Conservation (phyloP, 2,113 vertebrate genomes). For the Caranx ignobilis region DNA sequence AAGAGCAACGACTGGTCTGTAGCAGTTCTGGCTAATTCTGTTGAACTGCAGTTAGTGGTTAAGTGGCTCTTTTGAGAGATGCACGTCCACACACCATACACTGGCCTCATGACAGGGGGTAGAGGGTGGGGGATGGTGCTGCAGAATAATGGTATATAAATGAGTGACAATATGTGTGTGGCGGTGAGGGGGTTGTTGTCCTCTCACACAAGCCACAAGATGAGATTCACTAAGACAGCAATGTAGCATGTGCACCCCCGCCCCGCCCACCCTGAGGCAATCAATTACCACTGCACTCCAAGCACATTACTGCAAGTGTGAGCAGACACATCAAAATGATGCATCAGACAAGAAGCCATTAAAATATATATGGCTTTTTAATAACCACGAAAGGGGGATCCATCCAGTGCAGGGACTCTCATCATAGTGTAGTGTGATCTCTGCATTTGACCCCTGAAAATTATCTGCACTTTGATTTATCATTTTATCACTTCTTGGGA, state of each 20-base stretch:
- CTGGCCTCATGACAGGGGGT: neutral
- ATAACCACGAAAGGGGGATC: slow-evolving; percentile 37
- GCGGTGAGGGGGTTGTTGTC: slow-evolving; percentile 37
- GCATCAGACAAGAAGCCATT: slow-evolving; percentile 57
- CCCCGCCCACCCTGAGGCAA: slow-evolving; percentile 29
- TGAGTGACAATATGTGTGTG: slow-evolving; percentile 51
- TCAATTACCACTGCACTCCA: slow-evolving; percentile 67
- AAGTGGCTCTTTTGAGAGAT: neutral
- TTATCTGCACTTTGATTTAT: neutral
- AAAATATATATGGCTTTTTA: slow-evolving; percentile 72
- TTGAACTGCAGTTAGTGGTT: neutral
- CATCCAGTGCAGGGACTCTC: neutral
- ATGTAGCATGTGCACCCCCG: slow-evolving; percentile 29
- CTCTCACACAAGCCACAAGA: slow-evolving; percentile 26
- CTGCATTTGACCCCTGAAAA: neutral
- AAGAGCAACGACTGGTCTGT: neutral
- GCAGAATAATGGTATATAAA: slow-evolving; percentile 14
- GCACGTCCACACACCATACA: neutral
- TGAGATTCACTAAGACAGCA: slow-evolving; percentile 68
- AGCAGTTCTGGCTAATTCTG: neutral
- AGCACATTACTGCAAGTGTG: slow-evolving; percentile 60
- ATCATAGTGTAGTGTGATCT: slow-evolving; percentile 11
- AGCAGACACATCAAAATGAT: slow-evolving; percentile 66
- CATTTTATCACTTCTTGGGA: neutral
- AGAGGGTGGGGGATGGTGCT: slow-evolving; percentile 6